Percentiles rank a stretch among this genome's conserved stretches.
phyloP scores from a whole-genome alignment of 2,113 vertebrate species.

The Tamias sibiricus region DNA sequence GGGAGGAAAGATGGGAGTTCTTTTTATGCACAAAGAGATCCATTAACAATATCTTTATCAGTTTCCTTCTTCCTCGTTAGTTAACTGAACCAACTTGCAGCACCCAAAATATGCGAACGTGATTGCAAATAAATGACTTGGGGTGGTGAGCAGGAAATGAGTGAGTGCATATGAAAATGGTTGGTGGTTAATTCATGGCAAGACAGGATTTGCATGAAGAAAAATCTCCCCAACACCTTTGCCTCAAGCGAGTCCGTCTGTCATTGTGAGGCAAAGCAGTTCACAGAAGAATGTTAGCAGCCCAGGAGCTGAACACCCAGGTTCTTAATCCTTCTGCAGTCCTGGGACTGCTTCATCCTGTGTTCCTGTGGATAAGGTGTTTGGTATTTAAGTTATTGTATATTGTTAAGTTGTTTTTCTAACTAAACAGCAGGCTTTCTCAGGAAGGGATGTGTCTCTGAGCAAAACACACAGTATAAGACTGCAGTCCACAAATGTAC shows the following conservation, averaged over 20 bases:
- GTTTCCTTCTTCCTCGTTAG: constrained; percentile 79
- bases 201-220: neutral
- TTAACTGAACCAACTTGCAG: constrained; percentile 72
- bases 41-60: constrained; percentile 85
- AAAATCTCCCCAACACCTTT: neutral
- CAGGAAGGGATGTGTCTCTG: neutral
- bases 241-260: neutral
- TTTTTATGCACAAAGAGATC: constrained; percentile 85
- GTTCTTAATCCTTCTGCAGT: neutral
- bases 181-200: neutral
- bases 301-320: accelerated
- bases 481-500: neutral
- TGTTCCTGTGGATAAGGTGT: neutral
- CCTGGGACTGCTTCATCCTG: accelerated
- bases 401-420: neutral
- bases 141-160: neutral
- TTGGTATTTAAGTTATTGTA: neutral
- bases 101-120: constrained; percentile 23
- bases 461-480: neutral
- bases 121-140: constrained; percentile 4
- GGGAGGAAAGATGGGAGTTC: constrained; percentile 87
- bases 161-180: neutral
- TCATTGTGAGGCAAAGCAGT: neutral
- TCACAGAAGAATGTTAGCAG: neutral
- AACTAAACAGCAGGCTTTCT: neutral